Evolutionary conservation across 2,797 vertebrate genomes (phyloP), one percentile per base, ranked within the genome.

Genomic region (Smutsia gigantea): DNA sequence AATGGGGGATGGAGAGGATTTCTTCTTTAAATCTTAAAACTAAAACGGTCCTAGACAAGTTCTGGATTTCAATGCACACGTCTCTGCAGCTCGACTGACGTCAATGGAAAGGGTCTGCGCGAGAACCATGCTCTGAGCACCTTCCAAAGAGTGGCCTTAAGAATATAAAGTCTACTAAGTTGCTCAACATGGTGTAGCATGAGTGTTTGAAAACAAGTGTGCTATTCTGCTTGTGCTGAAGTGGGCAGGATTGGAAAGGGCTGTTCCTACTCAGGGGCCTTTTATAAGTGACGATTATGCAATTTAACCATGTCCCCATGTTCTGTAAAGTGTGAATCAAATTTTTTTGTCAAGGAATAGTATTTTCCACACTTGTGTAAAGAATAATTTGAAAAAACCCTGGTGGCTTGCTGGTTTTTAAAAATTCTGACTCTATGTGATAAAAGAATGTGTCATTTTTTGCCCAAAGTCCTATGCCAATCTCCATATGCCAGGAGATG

Each of bases 81-180:
- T 59, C 69, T 68, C 37, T 89, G 85, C 19, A 78, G 89, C 42
- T 72, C 29, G 0, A 79, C 53, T 98, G 97, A 97, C 96, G 96
- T 98, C 96, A 96, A 83, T 82, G 78, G 74, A 79, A 83, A 81
- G 53, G 14, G 68, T 78, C 78, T 71, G 86, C 85, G 66, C 15
- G 14, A 87, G 64, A 87, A 71, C 71, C 66, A 53, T 23, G 90
- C 18, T 78, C 87, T 92, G 90, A 96, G 71, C 46, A 34, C 83
- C 84, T 85, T 93, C 74, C 95, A 96, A 69, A 97, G 92, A 97
- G 96, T 74, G 72, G 92, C 51, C 96, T 98, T 97, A 98, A 97
- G 97, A 97, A 97, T 89, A 96, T 94, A 94, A 96, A 96, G 82
- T 97, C 93, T 90, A 86, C 94, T 96, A 93, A 68, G 59, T 83